A percentile compares a stretch with the other conserved stretches of the same genome.
phyloP scores from a whole-genome alignment of 2,888 invertebrate species.

The Cheilosia vernalis region DNA sequence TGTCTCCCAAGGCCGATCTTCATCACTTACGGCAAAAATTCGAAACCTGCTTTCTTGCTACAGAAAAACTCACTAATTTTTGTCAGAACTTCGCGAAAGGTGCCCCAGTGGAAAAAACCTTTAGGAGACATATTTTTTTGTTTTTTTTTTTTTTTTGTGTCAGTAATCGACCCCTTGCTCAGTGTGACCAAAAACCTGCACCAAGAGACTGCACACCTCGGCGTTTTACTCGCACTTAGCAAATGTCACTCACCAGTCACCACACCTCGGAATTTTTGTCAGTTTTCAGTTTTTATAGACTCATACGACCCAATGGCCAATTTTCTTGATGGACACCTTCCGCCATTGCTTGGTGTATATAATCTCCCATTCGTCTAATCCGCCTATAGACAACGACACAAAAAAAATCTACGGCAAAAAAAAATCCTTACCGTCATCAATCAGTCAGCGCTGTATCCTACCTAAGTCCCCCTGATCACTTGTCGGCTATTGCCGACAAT shows the following conservation, averaged over 20 bases:
- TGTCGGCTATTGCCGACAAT: constrained; percentile 43
- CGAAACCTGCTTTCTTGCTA: too few species aligned
- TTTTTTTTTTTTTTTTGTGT: too few species aligned
- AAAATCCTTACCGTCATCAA: constrained; percentile 3
- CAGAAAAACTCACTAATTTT: too few species aligned
- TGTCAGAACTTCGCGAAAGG: too few species aligned
- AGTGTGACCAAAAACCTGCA: too few species aligned
- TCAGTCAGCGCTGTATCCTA: constrained; percentile 20
- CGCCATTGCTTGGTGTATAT: neutral
- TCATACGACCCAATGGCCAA: neutral
- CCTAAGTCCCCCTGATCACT: constrained; percentile 50
- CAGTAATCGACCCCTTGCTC: too few species aligned
- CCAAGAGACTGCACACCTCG: too few species aligned
- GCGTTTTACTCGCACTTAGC: neutral
- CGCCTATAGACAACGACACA: constrained; percentile 15
- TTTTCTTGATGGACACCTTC: constrained; percentile 55
- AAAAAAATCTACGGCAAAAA: constrained; percentile 6
- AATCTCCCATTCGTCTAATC: constrained; percentile 57
- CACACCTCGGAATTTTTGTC: neutral
- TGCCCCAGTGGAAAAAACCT: too few species aligned
- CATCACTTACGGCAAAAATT: too few species aligned
- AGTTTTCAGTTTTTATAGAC: too few species aligned
- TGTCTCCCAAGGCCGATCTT: too few species aligned
- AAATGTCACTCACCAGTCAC: neutral
- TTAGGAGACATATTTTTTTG: too few species aligned